phyloP scores from a whole-genome alignment of 1,140 invertebrate genomes.

The Drosophila arizonae region DNA sequence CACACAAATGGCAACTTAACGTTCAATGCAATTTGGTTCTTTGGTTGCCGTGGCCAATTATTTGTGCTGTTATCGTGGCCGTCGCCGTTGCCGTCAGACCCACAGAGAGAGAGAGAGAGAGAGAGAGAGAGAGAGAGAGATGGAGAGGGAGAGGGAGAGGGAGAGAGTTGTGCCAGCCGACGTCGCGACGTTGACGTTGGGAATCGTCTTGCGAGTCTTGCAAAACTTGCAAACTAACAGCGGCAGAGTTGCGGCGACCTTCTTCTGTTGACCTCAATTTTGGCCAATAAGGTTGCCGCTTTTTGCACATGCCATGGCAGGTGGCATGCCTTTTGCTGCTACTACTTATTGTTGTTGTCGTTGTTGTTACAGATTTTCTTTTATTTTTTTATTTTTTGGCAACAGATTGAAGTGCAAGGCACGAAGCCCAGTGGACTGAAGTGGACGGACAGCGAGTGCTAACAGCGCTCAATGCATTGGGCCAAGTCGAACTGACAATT shows the following conservation, averaged over 20 bases:
- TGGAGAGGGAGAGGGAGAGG: too few relatives aligned
- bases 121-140: too few relatives aligned
- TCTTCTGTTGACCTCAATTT: constrained; percentile 74
- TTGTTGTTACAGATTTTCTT: background rate
- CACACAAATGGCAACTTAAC: constrained; percentile 52
- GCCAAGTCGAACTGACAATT: constrained; percentile 31
- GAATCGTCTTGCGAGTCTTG: constrained; percentile 25
- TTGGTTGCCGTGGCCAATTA: constrained; percentile 67
- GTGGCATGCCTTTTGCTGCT: constrained; percentile 20
- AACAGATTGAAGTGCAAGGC: constrained; percentile 71
- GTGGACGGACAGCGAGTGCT: background rate
- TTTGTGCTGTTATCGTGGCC: constrained; percentile 69
- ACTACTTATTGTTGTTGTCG: constrained; percentile 45
- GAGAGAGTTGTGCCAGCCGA: background rate
- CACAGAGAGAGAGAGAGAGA: too few relatives aligned
- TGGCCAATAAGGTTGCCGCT: constrained; percentile 64
- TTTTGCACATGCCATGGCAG: constrained; percentile 39
- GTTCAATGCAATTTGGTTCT: constrained; percentile 67
- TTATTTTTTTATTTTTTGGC: constrained; percentile 10
- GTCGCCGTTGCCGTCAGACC: constrained; percentile 18
- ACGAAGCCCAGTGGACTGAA: constrained; percentile 26
- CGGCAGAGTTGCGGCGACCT: constrained; percentile 50
- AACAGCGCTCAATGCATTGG: background rate
- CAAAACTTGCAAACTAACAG: constrained; percentile 10
- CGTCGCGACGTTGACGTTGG: constrained; percentile 10